Base-by-base conservation (phyloP, 2,888 invertebrate genomes). In the Protodeltote pygarga region DNA sequence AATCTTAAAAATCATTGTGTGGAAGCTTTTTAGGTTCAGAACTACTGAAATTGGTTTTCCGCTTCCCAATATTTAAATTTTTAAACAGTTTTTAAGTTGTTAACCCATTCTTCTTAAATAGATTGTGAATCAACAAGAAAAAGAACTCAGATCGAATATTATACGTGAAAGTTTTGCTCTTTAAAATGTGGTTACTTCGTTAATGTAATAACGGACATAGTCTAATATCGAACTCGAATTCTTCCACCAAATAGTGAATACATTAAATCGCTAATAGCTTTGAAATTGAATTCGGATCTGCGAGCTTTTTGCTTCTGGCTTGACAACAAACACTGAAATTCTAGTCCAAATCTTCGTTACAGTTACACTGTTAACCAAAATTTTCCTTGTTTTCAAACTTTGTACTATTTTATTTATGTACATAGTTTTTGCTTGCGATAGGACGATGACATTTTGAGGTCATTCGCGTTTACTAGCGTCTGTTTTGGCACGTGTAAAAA, bases 371-470 rank as follows among this genome's bases (percentile, higher is more conserved):
- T 55, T 49, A 33, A 17, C 24, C 24, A 13, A 44, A 38, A 32
- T 47, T 70, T 63, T 67, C 60, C 46, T 67, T 35, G 27, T 67
- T 52, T 29, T 28, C 28, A 38, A 52, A 35, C 38, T 20, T 47
- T 34, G 54, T 58, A 57, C 48, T 63, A 59, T 50, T 67, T 71
- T 69, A 71, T 72, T 69, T 66, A 54, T 66, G 20, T 50, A 51
- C 35, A 48, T 39, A 57, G 51, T 73, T 73, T 72, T 73, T 73
- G 61, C 38, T 42, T 29, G 45, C 13, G n/a, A 40, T 59, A 61
- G 72, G 60, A 55, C 65, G 42, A 55, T 48, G 67, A 69, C 66
- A 65, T 55, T 69, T 42, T 65, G 60, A 68, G 67, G 67, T 71
- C 69, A 65, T 65, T 65, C 31, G 51, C 39, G 31, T 48, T 41